A percentile compares a stretch with the other conserved stretches of the same genome.
These are phyloP conservation scores for Tachysurus fulvidraco DNA, from an alignment of 2,113 vertebrate genomes.

Conservation along the genomic window DNA sequence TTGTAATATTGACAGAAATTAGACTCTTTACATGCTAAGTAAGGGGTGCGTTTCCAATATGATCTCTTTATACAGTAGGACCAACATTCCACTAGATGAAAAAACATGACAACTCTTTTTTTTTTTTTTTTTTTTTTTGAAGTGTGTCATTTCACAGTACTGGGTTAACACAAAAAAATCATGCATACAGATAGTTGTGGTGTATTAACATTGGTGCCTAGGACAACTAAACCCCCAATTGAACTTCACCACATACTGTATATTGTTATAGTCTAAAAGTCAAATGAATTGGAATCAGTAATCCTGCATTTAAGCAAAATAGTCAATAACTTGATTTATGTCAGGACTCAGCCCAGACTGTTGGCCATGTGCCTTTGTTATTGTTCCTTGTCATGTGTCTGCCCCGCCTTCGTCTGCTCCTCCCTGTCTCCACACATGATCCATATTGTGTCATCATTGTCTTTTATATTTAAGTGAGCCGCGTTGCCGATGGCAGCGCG, in stretches of 20 bases:
- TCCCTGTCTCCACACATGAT: no score
- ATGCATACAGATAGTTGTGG: neutral
- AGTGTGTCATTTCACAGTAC: neutral
- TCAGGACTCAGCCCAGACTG: no score
- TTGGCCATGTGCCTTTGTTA: no score
- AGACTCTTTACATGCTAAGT: neutral
- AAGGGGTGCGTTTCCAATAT: neutral
- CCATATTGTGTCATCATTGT: no score
- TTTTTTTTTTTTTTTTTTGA: neutral
- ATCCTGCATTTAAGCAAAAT: neutral
- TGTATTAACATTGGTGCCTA: neutral
- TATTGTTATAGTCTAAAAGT: neutral
- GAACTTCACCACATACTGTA: neutral
- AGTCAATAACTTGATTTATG: neutral
- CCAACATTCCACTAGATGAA: neutral
- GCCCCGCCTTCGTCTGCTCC: no score
- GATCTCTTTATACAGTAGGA: neutral
- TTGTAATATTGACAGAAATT: neutral
- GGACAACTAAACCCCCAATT: neutral
- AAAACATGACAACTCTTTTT: neutral
- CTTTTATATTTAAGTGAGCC: no score
- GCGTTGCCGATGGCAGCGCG: no score
- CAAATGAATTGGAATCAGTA: neutral
- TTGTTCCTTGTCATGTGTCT: no score
- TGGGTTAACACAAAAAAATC: neutral